Base-by-base conservation (phyloP, 2,888 invertebrate genomes). In the Chloromyia formosa region DNA sequence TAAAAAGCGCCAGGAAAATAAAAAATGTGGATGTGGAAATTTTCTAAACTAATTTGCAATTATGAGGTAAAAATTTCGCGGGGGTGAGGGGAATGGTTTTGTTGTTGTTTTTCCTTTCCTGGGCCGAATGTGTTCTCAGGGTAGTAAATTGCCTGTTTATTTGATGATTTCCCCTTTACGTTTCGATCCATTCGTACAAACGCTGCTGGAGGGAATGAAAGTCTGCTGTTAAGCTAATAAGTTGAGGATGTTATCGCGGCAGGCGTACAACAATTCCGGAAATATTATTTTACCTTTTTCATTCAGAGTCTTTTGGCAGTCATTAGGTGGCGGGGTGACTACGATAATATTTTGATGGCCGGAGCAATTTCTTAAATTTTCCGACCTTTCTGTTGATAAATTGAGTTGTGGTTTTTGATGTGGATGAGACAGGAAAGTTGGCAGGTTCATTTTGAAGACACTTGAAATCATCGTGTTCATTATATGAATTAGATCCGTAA, bases 1-100 rank as follows among this genome's bases (percentile, higher is more conserved):
- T 49, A 49, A 49, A 49, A 49, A 12, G 2, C 5, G 16, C 49
- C 49, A 12, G 16, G 10, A 12, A n/a, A 56, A n/a, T 10, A 56
- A 56, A 56, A 16, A 22, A 14, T 10, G 20, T 10, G 22, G 27
- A 23, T 60, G n/a, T 22, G 9, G 60, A 60, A 60, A 60, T 60
- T 60, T 23, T n/a, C 23, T 60, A 22, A 60, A 60, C 60, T 60
- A 60, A 60, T 60, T 60, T 60, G 60, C 60, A 23, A 60, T 60
- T 60, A 60, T 60, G 60, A 60, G 60, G 27, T 12, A 23, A 60
- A 18, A 23, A 60, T 49, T 2, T n/a, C 14, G 16, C 12, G 12
- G 16, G 49, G 49, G 1, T 3, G 49, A n/a, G 49, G 49, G 49
- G 49, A 12, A n/a, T 35, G n/a, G n/a, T n/a, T n/a, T n/a, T n/a